phyloP scores from a whole-genome alignment of 2,113 vertebrate genomes.

The Gopherus evgoodei region DNA sequence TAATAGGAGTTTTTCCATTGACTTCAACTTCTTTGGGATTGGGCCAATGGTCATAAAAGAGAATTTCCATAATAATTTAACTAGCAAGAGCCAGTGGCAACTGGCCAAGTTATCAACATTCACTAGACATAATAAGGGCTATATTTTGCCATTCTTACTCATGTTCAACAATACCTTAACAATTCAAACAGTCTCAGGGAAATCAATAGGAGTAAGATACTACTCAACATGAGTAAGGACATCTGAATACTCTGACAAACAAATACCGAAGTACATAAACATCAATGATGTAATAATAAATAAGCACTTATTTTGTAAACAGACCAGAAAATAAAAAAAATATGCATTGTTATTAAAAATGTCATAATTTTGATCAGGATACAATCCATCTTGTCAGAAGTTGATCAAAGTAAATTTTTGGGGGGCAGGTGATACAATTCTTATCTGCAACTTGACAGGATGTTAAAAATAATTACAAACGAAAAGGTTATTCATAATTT shows the following conservation, averaged over 20 bases:
- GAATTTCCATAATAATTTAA: not conserved
- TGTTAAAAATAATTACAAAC: conserved; percentile 85
- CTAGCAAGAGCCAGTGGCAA: not conserved
- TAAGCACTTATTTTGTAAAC: conserved; percentile 11
- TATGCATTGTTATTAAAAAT: not conserved
- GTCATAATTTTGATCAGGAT: not conserved
- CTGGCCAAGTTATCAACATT: not conserved
- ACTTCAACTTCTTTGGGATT: not conserved
- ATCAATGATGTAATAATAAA: not conserved
- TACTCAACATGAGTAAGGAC: not conserved
- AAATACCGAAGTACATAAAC: not conserved
- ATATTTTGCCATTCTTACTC: not conserved
- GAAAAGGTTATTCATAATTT: conserved; percentile 95
- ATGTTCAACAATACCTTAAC: not conserved
- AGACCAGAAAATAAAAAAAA: not conserved
- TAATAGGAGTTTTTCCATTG: not conserved
- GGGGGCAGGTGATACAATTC: conserved; percentile 67
- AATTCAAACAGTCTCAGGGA: not conserved
- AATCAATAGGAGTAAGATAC: not conserved
- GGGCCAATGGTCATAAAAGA: conserved; percentile 2
- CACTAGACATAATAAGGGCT: not conserved
- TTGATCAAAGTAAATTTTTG: not conserved
- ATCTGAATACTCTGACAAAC: not conserved
- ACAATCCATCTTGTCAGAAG: not conserved
- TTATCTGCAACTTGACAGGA: conserved; percentile 78